A percentile compares a stretch with the other conserved stretches of the same genome.
Conservation (phyloP, 1,140 invertebrate genomes). For the Bradysia coprophila region DNA sequence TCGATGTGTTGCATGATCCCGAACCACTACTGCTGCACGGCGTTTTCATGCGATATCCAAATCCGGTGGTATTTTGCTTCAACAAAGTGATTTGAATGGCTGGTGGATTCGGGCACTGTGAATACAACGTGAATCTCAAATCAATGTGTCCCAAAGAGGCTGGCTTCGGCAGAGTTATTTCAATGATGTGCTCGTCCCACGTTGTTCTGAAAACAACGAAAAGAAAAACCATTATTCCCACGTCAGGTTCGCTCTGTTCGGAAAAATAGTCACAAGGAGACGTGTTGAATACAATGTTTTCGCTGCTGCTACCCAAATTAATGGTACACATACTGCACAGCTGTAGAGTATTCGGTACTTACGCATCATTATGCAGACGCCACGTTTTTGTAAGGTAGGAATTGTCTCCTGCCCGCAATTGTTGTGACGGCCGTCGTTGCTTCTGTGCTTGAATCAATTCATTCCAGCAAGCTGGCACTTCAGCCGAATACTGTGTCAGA, state of each 20-base stretch:
- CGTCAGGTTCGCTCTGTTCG: too few species aligned
- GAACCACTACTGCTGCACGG: neutral
- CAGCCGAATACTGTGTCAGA: constrained; percentile 49
- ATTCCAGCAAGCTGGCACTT: constrained; percentile 82
- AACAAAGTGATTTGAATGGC: constrained; percentile 65
- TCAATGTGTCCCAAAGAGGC: constrained; percentile 69
- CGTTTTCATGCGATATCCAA: constrained; percentile 33
- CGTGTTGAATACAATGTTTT: too few species aligned
- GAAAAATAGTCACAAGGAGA: too few species aligned
- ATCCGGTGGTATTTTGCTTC: constrained; percentile 59
- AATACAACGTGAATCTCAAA: constrained; percentile 64
- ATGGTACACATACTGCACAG: too few species aligned
- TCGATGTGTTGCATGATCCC: neutral
- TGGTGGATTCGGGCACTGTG: constrained; percentile 38
- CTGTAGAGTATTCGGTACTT: too few species aligned
- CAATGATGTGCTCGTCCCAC: constrained; percentile 84
- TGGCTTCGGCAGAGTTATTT: constrained; percentile 62
- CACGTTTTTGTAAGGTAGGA: constrained; percentile 66
- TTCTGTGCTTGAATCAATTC: constrained; percentile 80
- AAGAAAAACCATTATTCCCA: constrained; percentile 3
- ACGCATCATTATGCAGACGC: constrained; percentile 68
- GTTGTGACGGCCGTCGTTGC: constrained; percentile 62
- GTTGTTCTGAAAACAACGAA: constrained; percentile 34
- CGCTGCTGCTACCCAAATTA: too few species aligned
- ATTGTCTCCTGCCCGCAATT: constrained; percentile 54